phyloP scores from a whole-genome alignment of 1,140 invertebrate genomes.

The Drosophila sp. region DNA sequence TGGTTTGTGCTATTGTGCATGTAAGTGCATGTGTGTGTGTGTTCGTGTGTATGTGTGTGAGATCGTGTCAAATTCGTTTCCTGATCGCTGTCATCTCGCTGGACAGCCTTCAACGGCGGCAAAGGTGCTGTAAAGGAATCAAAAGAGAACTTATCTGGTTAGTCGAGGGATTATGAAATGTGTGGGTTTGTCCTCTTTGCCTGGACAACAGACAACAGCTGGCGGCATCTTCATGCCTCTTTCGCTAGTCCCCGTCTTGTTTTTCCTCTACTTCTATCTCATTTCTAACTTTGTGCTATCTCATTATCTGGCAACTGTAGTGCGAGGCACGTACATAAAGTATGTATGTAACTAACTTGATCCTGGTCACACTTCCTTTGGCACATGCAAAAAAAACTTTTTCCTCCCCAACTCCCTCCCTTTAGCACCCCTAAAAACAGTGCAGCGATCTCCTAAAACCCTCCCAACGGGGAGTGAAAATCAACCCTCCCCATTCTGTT shows the following conservation, averaged over 20 bases:
- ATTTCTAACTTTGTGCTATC: neutral
- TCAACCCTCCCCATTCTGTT: constrained; percentile 22
- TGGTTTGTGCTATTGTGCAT: constrained; percentile 6
- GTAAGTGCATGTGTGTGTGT: constrained; percentile 7
- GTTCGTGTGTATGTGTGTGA: constrained; percentile 8
- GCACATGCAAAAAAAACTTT: constrained; percentile 54
- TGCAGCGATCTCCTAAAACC: neutral
- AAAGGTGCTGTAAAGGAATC: constrained; percentile 55
- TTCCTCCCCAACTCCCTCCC: neutral
- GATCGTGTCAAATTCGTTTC: constrained; percentile 70
- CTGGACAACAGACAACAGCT: constrained; percentile 38
- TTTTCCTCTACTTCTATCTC: constrained; percentile 1
- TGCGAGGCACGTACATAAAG: constrained; percentile 65
- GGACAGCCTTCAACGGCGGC: constrained; percentile 73
- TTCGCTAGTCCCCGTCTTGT: neutral
- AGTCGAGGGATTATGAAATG: constrained; percentile 36
- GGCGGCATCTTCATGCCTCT: constrained; percentile 14
- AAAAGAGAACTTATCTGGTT: constrained; percentile 30
- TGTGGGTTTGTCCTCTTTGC: constrained; percentile 13
- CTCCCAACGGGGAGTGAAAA: neutral
- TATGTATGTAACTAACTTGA: constrained; percentile 63
- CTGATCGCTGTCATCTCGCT: constrained; percentile 72
- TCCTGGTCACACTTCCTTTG: constrained; percentile 57
- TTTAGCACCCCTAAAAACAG: constrained; percentile 19
- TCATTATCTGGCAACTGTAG: constrained; percentile 63